Percentiles rank a stretch among this genome's conserved stretches.
Evolutionary conservation across 2,888 invertebrate species (phyloP).

Genomic region (Oligia strigilis): DNA sequence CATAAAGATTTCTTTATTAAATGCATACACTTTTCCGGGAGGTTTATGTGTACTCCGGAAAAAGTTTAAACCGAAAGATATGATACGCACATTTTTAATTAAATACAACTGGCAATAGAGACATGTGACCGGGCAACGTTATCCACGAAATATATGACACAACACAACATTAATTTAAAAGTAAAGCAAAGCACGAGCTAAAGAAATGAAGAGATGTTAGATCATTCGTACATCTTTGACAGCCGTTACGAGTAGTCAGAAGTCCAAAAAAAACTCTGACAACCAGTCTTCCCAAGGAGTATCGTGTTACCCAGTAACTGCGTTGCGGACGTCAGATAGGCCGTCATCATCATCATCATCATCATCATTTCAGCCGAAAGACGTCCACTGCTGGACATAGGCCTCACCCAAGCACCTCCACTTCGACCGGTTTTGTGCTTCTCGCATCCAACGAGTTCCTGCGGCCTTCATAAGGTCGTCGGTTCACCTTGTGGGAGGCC

Average conservation of each 20-base stretch:
- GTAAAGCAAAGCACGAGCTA: neutral
- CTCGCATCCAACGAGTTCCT: too few relatives aligned
- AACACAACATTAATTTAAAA: neutral
- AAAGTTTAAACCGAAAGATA: neutral
- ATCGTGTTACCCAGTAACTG: neutral
- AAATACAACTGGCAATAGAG: neutral
- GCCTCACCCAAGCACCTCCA: too few relatives aligned
- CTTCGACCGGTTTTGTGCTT: too few relatives aligned
- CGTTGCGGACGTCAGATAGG: neutral
- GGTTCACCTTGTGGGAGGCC: too few relatives aligned
- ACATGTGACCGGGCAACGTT: neutral
- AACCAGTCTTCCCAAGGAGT: neutral
- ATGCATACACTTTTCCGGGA: too few relatives aligned
- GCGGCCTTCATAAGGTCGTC: too few relatives aligned
- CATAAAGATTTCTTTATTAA: too few relatives aligned
- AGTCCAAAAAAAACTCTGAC: neutral
- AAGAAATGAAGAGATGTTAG: neutral
- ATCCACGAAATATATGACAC: neutral
- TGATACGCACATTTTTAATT: neutral
- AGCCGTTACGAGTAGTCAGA: neutral
- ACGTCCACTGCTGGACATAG: too few relatives aligned
- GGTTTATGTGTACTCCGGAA: too few relatives aligned
- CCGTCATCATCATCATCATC: too few relatives aligned
- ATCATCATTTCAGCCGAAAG: too few relatives aligned
- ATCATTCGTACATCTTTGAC: neutral